Evolutionary conservation across 2,797 vertebrate species (phyloP), one percentile per base, ranked within the genome.

Genomic region (Pseudomugil gertrudae): DNA sequence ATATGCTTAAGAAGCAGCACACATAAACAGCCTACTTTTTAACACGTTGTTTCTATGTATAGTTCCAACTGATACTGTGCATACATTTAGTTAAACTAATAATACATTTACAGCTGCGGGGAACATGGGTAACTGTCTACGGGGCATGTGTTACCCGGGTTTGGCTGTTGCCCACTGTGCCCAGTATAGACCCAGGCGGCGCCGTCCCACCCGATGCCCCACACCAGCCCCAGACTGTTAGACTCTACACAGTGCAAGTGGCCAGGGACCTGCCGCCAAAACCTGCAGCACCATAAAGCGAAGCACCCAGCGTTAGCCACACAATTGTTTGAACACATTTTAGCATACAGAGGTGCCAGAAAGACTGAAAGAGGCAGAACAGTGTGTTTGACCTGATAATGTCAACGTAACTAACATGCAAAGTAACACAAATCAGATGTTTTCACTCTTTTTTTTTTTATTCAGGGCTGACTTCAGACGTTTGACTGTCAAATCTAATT

Each of bases 191-290:
- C 95, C 98, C 98, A 99, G 78, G 96, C 95, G 0, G 96, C 95
- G 92, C 95, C 93, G 84, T 99, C 95, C 5, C 95, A 95, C 77
- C 96, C 96, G 47, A 98, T 56, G 78, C 97, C 98, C 98, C 98
- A 99, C 59, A 98, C 97, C 70, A 99, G 91, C 32, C 97, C 97
- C 26, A 87, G 92, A 89, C 94, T 94, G 88, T 95, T 97, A 89
- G 94, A 94, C 85, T 99, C 97, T 38, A 99, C 86, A 76, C 93
- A 69, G 38, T 93, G 92, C 83, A 99, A 93, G 87, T 99, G 98
- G 29, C 97, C 98, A 2, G 96, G 96, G 72, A 99, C 91, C 88
- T 98, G 98, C 9, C 95, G 93, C 98, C 98, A 99, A 87, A 96
- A 99, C 96, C 98, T 99, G 91, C 83, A 86, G 86, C 87, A 84